Percentiles rank a stretch among this genome's conserved stretches.
These are phyloP conservation scores for Xestia xanthographa DNA, from an alignment of 2,888 invertebrate species.

Conservation along the genomic window DNA sequence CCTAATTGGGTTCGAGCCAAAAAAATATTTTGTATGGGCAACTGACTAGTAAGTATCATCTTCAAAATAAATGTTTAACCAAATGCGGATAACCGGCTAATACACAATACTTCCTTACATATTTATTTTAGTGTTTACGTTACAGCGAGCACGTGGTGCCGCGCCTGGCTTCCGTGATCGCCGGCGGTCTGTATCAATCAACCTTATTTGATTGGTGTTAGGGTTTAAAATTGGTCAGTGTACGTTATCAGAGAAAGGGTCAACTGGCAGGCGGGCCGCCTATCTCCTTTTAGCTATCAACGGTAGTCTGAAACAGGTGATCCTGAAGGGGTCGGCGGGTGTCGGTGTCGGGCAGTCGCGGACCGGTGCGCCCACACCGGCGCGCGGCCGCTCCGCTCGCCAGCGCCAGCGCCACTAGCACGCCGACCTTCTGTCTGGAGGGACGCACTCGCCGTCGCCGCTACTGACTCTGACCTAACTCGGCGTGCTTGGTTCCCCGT, in stretches of 20 bases:
- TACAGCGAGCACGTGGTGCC: constrained; percentile 68
- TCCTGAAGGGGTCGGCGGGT: constrained; percentile 65
- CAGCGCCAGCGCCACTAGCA: constrained; percentile 56
- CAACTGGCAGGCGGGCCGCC: constrained; percentile 52
- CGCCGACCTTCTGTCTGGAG: constrained; percentile 64
- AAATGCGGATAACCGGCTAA: constrained; percentile 32
- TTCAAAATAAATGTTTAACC: constrained; percentile 9
- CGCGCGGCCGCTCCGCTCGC: constrained; percentile 39
- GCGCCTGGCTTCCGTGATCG: constrained; percentile 39
- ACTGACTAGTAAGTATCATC: neutral
- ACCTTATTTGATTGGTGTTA: constrained; percentile 6
- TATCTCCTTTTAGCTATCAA: constrained; percentile 62
- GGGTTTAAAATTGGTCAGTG: constrained; percentile 19
- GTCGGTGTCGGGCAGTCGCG: constrained; percentile 35
- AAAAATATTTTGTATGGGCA: constrained; percentile 7
- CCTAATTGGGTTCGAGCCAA: constrained; percentile 48
- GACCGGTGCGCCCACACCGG: constrained; percentile 32
- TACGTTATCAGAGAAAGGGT: constrained; percentile 49
- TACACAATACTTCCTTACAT: constrained; percentile 20
- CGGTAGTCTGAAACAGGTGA: constrained; percentile 60
- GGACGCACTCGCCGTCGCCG: constrained; percentile 50
- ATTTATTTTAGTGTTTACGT: constrained; percentile 65
- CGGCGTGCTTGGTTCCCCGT: constrained; percentile 3
- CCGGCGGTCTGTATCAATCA: constrained; percentile 23
- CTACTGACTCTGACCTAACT: constrained; percentile 13